Evolutionary conservation across 2,797 vertebrate genomes (phyloP).

Genomic region (Cirrhinus molitorella): DNA sequence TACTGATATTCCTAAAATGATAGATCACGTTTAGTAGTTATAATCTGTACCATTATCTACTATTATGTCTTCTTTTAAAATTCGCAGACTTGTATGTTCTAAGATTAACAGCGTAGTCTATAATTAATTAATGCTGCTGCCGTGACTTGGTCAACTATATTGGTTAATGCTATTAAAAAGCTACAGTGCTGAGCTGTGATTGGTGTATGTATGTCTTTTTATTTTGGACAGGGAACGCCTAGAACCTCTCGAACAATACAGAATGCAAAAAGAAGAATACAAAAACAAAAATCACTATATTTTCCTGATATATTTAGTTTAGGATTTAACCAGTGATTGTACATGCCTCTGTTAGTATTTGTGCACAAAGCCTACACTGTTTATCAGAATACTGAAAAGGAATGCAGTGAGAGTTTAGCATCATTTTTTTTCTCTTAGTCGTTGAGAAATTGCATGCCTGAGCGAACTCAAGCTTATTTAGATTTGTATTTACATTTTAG

Average conservation of each 20-base stretch:
- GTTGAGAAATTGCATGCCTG: background rate
- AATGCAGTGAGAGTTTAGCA: background rate
- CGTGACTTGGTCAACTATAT: background rate
- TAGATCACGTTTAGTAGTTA: background rate
- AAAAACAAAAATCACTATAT: too few species aligned
- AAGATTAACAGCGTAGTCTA: background rate
- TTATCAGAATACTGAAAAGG: background rate
- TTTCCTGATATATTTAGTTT: background rate
- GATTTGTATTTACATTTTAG: background rate
- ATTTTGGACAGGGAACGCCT: background rate
- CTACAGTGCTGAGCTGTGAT: slow-evolving; percentile 21
- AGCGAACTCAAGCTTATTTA: background rate
- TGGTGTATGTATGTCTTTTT: background rate
- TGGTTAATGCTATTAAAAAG: slow-evolving; percentile 9
- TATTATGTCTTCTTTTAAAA: background rate
- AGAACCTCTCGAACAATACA: background rate
- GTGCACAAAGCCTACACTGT: background rate
- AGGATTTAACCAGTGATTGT: background rate
- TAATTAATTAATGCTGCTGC: background rate
- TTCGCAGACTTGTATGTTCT: background rate
- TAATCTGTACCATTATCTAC: background rate
- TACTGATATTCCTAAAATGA: background rate
- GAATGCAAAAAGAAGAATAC: background rate
- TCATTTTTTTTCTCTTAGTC: background rate
- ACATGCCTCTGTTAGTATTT: background rate